Conservation (phyloP, 2,888 invertebrate species). For the Selenia dentaria region DNA sequence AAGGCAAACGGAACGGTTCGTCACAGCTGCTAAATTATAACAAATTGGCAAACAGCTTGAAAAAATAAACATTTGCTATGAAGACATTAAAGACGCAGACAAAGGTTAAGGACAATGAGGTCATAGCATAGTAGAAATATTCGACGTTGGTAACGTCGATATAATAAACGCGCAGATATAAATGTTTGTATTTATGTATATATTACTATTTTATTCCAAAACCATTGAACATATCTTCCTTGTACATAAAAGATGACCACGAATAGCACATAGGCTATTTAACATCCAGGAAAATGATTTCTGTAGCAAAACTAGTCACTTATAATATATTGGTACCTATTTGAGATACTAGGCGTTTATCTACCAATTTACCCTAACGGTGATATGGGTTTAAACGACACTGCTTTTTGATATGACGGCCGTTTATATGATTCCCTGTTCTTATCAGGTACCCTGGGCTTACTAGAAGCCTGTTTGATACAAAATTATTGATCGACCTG, state of each 20-base stretch:
- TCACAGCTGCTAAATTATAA: slow-evolving; percentile 32
- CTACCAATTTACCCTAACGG: slow-evolving; percentile 22
- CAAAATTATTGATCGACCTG: no score
- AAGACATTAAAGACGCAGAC: slow-evolving; percentile 9
- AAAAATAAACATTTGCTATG: slow-evolving; percentile 7
- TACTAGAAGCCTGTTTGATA: no score
- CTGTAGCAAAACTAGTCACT: no score
- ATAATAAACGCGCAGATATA: no score
- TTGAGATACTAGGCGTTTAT: slow-evolving; percentile 6
- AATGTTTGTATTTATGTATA: no score
- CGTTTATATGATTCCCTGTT: slow-evolving; percentile 33
- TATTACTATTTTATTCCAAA: no score
- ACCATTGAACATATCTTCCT: no score
- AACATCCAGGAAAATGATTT: no score
- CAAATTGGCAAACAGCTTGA: slow-evolving; percentile 3
- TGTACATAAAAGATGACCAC: no score
- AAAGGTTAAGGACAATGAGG: slow-evolving; percentile 21
- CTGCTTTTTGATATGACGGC: slow-evolving; percentile 34
- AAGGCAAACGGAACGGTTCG: slow-evolving; percentile 30
- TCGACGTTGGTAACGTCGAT: slow-evolving; percentile 5
- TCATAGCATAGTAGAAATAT: slow-evolving; percentile 17
- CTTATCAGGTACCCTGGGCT: slow-evolving; percentile 18
- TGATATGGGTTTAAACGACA: slow-evolving; percentile 29
- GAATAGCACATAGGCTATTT: no score
- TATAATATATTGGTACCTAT: slow-evolving; percentile 9